Conservation (phyloP, 1,140 invertebrate species). For the Euwallacea similis region DNA sequence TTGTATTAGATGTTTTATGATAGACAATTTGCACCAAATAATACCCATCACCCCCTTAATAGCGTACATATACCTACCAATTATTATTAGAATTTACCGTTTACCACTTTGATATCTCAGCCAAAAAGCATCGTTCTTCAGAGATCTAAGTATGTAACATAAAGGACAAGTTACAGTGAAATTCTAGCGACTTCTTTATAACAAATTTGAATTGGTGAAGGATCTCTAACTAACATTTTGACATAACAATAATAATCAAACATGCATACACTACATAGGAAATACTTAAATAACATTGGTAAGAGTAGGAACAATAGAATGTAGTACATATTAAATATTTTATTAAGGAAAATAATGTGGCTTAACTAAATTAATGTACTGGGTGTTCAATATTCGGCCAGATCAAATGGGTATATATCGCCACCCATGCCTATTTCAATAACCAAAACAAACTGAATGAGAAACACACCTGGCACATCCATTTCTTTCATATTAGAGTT, state of each 20-base stretch:
- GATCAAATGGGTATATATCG: too few species aligned
- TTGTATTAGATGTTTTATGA: conserved; percentile 44
- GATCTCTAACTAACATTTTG: not conserved
- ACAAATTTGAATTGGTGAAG: too few species aligned
- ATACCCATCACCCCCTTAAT: not conserved
- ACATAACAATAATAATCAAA: not conserved
- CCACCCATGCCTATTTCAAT: too few species aligned
- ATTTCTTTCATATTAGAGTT: conserved; percentile 8
- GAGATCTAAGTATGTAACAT: not conserved
- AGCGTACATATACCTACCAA: too few species aligned
- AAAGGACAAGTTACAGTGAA: conserved; percentile 7
- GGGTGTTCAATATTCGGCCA: not conserved
- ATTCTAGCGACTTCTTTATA: too few species aligned
- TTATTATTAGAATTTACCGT: too few species aligned
- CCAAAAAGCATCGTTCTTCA: not conserved
- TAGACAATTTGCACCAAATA: conserved; percentile 44
- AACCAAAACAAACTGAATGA: not conserved
- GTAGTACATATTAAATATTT: conserved; percentile 7
- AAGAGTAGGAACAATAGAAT: not conserved
- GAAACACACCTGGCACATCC: not conserved
- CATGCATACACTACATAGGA: not conserved
- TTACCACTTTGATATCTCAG: not conserved
- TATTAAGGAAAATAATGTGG: conserved; percentile 29
- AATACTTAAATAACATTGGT: conserved; percentile 2
- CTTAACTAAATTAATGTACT: conserved; percentile 17